Evolutionary conservation across 1,140 invertebrate species (phyloP).

Genomic region (Drosophila littoralis): DNA sequence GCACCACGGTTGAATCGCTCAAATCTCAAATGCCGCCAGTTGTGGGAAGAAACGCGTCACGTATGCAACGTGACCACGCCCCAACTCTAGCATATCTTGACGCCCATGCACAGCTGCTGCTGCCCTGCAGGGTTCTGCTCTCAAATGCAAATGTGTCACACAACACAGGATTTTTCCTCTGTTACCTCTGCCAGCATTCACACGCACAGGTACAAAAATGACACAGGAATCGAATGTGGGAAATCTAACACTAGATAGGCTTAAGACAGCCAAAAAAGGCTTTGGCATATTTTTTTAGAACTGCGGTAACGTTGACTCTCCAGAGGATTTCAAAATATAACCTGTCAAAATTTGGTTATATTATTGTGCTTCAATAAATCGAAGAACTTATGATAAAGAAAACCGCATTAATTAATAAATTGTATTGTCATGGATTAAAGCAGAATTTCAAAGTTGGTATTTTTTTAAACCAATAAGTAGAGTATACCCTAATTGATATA

Average conservation of each 20-base stretch:
- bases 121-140: constrained; percentile 53
- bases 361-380: too few relatives aligned
- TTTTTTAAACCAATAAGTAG: too few relatives aligned
- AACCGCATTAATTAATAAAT: too few relatives aligned
- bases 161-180: background rate
- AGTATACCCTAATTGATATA: too few relatives aligned
- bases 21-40: background rate
- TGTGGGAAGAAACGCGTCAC: constrained; percentile 18
- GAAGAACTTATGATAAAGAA: too few relatives aligned
- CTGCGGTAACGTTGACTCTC: too few relatives aligned
- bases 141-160: constrained; percentile 63
- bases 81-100: background rate
- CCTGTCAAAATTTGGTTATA: too few relatives aligned
- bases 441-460: too few relatives aligned
- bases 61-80: constrained; percentile 49
- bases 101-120: constrained; percentile 13
- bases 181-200: background rate
- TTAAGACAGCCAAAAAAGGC: too few relatives aligned
- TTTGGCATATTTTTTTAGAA: too few relatives aligned
- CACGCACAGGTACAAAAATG: constrained; percentile 53
- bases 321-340: too few relatives aligned
- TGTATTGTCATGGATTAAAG: too few relatives aligned
- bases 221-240: background rate
- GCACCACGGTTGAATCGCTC: constrained; percentile 16
- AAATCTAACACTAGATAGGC: background rate